Evolutionary conservation across 2,113 vertebrate species (phyloP).

Genomic region (Macrotis lagotis): DNA sequence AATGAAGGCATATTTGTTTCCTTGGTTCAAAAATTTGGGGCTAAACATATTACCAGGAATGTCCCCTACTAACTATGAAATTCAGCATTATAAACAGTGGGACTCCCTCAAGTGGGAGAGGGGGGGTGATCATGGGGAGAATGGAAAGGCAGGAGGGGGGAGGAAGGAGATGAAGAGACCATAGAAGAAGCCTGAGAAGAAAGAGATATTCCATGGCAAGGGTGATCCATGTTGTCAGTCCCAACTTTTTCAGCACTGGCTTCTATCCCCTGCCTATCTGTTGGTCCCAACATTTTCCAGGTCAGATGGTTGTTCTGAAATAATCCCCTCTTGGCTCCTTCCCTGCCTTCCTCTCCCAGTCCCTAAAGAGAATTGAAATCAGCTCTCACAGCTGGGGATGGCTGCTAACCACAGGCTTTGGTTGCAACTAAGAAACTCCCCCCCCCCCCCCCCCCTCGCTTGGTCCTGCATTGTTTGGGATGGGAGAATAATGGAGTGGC

Average conservation of each 20-base stretch:
- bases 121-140: conserved; percentile 57
- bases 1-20: conserved; percentile 1
- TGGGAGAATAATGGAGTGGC: conserved; percentile 60
- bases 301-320: conserved; percentile 8
- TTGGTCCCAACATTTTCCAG: conserved; percentile 45
- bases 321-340: not conserved
- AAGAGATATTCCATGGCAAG: conserved; percentile 61
- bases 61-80: conserved; percentile 41
- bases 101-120: conserved; percentile 64
- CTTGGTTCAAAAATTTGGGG: conserved; percentile 33
- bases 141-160: conserved; percentile 53
- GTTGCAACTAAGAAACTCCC: not conserved
- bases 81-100: conserved; percentile 54
- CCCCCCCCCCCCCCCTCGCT: not conserved
- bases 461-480: conserved; percentile 6
- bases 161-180: conserved; percentile 53
- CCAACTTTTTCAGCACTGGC: not conserved
- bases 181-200: conserved; percentile 46
- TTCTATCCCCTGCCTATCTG: not conserved
- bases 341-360: not conserved
- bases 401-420: not conserved
- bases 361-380: not conserved
- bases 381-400: not conserved
- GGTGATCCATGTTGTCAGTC: not conserved
- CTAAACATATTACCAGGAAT: conserved; percentile 53